Conservation (phyloP, 2,888 invertebrate species). For the Celastrina argiolus region DNA sequence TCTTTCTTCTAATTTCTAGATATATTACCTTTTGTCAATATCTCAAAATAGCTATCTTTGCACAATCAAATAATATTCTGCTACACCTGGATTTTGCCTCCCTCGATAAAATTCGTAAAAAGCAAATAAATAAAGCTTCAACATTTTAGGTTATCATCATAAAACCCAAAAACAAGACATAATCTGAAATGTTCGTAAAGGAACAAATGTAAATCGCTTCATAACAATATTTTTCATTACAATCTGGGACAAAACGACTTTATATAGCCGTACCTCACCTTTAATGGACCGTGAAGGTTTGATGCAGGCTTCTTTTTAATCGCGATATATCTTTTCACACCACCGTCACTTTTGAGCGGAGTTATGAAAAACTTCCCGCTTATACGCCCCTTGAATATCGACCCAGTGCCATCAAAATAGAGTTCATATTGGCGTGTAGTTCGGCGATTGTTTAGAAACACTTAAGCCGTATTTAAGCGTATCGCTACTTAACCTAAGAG, state of each 20-base stretch:
- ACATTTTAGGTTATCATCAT: too few relatives aligned
- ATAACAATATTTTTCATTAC: conserved; percentile 12
- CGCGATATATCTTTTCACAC: conserved; percentile 13
- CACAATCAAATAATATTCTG: too few relatives aligned
- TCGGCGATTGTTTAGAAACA: conserved; percentile 22
- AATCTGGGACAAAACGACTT: conserved; percentile 2
- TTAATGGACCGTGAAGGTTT: conserved; percentile 16
- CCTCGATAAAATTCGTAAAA: too few relatives aligned
- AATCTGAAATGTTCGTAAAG: neutral
- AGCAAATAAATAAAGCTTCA: too few relatives aligned
- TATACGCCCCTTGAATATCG: neutral
- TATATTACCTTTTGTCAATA: too few relatives aligned
- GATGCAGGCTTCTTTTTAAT: conserved; percentile 15
- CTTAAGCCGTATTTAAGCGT: conserved; percentile 25
- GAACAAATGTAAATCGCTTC: neutral
- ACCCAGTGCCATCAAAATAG: neutral
- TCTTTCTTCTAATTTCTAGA: too few relatives aligned
- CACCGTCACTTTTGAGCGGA: conserved; percentile 12
- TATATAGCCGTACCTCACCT: neutral
- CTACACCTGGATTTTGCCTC: too few relatives aligned
- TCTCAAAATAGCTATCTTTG: too few relatives aligned
- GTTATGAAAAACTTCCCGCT: conserved; percentile 7
- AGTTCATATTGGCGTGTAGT: neutral
- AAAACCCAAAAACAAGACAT: neutral
- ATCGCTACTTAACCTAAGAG: conserved; percentile 27